Base-by-base conservation (phyloP, 2,113 vertebrate species). In the Crypturellus undulatus region DNA sequence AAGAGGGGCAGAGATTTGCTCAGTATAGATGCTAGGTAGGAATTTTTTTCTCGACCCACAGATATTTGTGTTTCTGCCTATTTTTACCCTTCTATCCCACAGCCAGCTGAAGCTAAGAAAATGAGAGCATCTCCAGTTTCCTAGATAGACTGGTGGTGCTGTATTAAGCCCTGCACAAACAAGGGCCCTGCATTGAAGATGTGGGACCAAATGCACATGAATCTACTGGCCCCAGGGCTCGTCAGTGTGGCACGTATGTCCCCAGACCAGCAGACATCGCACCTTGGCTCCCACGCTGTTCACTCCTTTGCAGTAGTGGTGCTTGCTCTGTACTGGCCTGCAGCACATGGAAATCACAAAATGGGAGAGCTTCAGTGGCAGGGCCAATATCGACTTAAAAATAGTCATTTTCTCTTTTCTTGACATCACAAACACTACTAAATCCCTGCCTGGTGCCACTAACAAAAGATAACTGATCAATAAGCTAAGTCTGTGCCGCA, bases 171-270 rank as follows among this genome's bases (percentile, higher is more conserved):
- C 30, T 73, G 20, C 7, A 0, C 3, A 47, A 59, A 78, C 84
- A 3, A 5, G 10, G 3, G 2, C 4, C 10, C 9, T 2, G 0
- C 12, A 45, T 18, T 56, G 28, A 26, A 56, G 54, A 28, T 30
- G 54, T 17, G 28, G 1, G 0, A 6, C 30, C 17, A 12, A 38
- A 9, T 62, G 26, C 25, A 38, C 0, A 1, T 19, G 18, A 52
- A 30, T 10, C 0, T 9, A 18, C 54, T 17, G 54, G 24, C 28
- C 54, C 28, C 54, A 19, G 32, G 16, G 54, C 28, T 18, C 9
- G 9, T 5, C 28, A 58, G 30, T 10, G 28, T 12, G 17, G 16
- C 38, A 19, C 21, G 60, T 19, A 19, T 17, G 60, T 19, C 7
- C 25, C 13, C 1, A 1, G 51, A 15, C 9, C 16, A 58, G 28